Evolutionary conservation across 2,797 vertebrate genomes (phyloP).

Genomic region (Karalla daura): DNA sequence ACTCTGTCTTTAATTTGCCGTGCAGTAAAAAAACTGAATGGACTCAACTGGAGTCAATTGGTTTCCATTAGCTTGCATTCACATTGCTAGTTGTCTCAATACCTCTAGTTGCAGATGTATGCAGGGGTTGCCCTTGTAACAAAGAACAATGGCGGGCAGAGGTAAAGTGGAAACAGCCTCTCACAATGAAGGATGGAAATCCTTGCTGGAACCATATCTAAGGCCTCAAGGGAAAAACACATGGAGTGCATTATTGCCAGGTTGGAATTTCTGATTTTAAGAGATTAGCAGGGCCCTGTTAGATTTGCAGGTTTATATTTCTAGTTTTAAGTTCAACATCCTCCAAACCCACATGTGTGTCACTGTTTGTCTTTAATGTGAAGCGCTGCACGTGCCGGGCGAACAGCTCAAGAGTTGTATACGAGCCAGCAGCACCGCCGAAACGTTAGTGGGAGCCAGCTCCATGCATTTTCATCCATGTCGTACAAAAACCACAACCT

Average conservation of each 20-base stretch:
- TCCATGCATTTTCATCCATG: constrained; percentile 28
- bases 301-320: constrained; percentile 21
- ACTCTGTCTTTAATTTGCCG: constrained; percentile 52
- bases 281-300: constrained; percentile 14
- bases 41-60: constrained; percentile 46
- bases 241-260: constrained; percentile 41
- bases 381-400: not conserved
- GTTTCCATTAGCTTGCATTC: constrained; percentile 48
- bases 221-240: constrained; percentile 35
- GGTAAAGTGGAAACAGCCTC: constrained; percentile 66
- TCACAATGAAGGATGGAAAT: constrained; percentile 55
- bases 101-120: constrained; percentile 15
- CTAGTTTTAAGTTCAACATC: not conserved
- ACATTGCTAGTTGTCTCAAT: constrained; percentile 9
- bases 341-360: not conserved
- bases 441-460: constrained; percentile 33
- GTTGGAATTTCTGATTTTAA: constrained; percentile 34
- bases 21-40: constrained; percentile 65
- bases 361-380: not conserved
- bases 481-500: constrained; percentile 29
- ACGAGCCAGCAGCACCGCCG: not conserved
- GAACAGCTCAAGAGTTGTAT: not conserved
- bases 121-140: constrained; percentile 43
- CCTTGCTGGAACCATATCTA: constrained; percentile 38
- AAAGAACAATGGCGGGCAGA: constrained; percentile 53